Evolutionary conservation across 2,888 invertebrate species (phyloP).

Genomic region (Ctenicera cuprea): DNA sequence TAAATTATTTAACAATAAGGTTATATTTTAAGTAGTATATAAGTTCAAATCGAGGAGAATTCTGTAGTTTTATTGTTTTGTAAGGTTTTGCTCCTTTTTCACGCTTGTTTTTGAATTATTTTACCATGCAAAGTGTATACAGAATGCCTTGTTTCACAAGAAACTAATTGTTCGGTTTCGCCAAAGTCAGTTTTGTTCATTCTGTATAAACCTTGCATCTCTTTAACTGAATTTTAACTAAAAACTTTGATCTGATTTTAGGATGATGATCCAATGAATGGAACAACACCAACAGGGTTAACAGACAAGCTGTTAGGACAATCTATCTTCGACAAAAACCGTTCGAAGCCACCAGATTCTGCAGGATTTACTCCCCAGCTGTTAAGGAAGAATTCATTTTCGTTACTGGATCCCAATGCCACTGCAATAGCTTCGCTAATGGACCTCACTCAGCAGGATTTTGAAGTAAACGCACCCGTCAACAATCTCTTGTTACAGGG

Average conservation of each 20-base stretch:
- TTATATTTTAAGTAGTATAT: no score
- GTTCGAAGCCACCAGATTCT: conserved; percentile 53
- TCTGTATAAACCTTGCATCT: no score
- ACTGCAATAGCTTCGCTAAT: conserved; percentile 70
- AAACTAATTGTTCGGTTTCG: no score
- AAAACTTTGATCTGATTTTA: conserved; percentile 32
- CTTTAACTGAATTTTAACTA: background rate
- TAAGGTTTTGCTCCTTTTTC: no score
- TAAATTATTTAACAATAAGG: no score
- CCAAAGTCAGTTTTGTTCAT: no score
- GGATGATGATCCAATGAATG: conserved; percentile 48
- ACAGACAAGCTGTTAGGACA: conserved; percentile 37
- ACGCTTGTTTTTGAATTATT: no score
- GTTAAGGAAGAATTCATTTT: conserved; percentile 69
- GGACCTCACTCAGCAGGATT: conserved; percentile 74
- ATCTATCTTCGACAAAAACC: conserved; percentile 47
- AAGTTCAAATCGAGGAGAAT: no score
- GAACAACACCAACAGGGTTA: conserved; percentile 33
- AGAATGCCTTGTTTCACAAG: no score
- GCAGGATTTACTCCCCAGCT: conserved; percentile 50
- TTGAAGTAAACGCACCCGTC: conserved; percentile 75
- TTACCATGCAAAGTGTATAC: no score
- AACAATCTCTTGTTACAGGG: conserved; percentile 72
- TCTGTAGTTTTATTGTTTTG: no score
- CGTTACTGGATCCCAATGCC: conserved; percentile 71